Percentiles rank a stretch among this genome's conserved stretches.
Conservation (phyloP, 2,113 vertebrate genomes). For the Clarias macrocephalus region DNA sequence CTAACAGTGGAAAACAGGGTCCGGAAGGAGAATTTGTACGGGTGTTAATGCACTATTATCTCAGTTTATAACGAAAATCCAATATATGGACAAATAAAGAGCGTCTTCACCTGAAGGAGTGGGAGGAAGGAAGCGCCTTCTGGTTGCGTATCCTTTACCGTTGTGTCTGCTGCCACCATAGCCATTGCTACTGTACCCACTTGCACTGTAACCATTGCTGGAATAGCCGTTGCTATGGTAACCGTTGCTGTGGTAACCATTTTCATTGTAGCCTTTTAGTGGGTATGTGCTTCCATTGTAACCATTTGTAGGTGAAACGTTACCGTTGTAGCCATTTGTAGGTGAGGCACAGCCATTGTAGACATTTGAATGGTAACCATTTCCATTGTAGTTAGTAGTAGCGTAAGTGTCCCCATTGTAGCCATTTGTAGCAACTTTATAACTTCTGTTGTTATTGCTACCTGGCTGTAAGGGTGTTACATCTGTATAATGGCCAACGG, state of each 20-base stretch:
- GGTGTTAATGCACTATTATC: background rate
- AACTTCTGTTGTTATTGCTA: slow-evolving; percentile 50
- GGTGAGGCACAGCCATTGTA: slow-evolving; percentile 52
- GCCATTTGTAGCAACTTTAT: slow-evolving; percentile 54
- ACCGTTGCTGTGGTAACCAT: slow-evolving; percentile 49
- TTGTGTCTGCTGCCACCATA: slow-evolving; percentile 52
- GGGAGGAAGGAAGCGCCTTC: slow-evolving; percentile 80
- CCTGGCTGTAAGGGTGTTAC: slow-evolving; percentile 34
- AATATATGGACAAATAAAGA: background rate
- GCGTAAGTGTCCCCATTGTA: slow-evolving; percentile 40
- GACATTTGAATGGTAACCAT: slow-evolving; percentile 36
- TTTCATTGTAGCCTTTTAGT: slow-evolving; percentile 33
- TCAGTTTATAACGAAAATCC: background rate
- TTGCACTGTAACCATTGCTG: slow-evolving; percentile 56
- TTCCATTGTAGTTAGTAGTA: slow-evolving; percentile 49
- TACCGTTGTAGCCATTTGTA: slow-evolving; percentile 46
- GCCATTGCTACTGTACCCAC: slow-evolving; percentile 60
- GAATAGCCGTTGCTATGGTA: slow-evolving; percentile 61
- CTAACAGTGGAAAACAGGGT: slow-evolving; percentile 58
- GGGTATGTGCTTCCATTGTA: slow-evolving; percentile 45
- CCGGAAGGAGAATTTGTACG: too few relatives aligned
- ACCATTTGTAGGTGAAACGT: slow-evolving; percentile 5
- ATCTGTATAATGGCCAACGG: slow-evolving; percentile 4
- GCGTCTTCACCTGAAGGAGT: slow-evolving; percentile 78
- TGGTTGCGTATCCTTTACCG: slow-evolving; percentile 61